Evolutionary conservation across 2,888 invertebrate genomes (phyloP), one percentile per base, ranked within the genome.

Genomic region (Pteria penguin): DNA sequence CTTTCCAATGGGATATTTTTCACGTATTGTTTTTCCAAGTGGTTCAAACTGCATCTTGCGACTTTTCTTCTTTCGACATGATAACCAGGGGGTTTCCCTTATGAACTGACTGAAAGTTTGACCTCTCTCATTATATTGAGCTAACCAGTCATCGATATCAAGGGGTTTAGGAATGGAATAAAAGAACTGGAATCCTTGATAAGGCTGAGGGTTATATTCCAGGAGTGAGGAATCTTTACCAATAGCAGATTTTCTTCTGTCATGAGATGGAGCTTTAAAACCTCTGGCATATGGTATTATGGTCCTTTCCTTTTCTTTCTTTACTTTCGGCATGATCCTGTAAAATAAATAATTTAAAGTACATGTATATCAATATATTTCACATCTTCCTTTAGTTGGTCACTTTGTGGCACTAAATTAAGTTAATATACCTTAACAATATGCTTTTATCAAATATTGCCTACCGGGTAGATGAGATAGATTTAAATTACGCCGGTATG

Each of bases 91-190:
- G 80, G 87, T 87, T 60, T 88, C 84, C 31, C 78, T 62, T 4
- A 86, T 60, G 72, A 87, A 90, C 62, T 88, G 72, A 27, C 68
- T 70, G 73, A 84, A 91, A 1, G 87, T 88, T 78, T 91, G 91
- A 4, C 90, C 89, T 29, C 87, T 86, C 71, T 90, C 90, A 63
- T 83, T 82, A 75, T 89, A 90, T 76, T 90, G 89, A 4, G 90
- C 90, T 22, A 91, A 69, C 91, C 91, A 91, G 73, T 91, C 91
- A 79, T 89, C 87, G 24, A 85, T 75, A 62, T 79, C 80, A 18
- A 82, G 82, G 22, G 90, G 90, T 14, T 76, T 76, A 8, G 89
- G 89, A 27, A 91, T 73, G 11, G 84, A 61, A 14, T 79, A 66
- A 70, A 90, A 90, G 75, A 87, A 87, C 29, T 69, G 63, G 72